A percentile compares a stretch with the other conserved stretches of the same genome.
phyloP scores from a whole-genome alignment of 2,113 vertebrate species.

The Nothoprocta pentlandii region DNA sequence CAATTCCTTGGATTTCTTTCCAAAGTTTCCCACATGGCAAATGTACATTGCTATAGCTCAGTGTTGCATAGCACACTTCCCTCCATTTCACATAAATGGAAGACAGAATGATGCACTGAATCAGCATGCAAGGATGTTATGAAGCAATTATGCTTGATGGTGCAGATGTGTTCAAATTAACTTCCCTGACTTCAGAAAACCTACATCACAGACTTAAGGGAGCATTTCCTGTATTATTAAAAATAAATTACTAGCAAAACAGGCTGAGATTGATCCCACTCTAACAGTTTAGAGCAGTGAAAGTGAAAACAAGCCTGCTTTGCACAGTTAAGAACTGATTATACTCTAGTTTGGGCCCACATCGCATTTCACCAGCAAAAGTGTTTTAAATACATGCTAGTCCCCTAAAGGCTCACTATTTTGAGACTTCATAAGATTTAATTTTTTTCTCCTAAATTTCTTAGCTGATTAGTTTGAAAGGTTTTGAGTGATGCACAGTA shows the following conservation, averaged over 20 bases:
- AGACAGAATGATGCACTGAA: slow-evolving; percentile 54
- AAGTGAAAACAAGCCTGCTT: slow-evolving; percentile 27
- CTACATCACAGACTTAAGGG: slow-evolving; percentile 39
- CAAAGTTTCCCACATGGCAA: neutral
- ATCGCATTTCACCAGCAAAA: neutral
- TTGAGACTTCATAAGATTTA: neutral
- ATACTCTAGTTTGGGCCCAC: neutral
- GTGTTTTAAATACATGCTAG: neutral
- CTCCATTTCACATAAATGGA: slow-evolving; percentile 31
- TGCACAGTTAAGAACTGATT: slow-evolving; percentile 7
- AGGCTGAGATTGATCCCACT: slow-evolving; percentile 35
- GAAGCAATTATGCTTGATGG: slow-evolving; percentile 53
- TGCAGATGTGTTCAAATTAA: slow-evolving; percentile 64
- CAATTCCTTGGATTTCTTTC: neutral
- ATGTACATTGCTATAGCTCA: neutral
- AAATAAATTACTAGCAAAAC: slow-evolving; percentile 61
- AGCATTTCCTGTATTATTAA: slow-evolving; percentile 53
- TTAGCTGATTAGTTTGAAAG: neutral
- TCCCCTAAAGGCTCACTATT: neutral
- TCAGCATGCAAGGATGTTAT: slow-evolving; percentile 42
- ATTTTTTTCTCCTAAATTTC: neutral
- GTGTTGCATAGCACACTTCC: neutral
- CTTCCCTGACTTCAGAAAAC: slow-evolving; percentile 57
- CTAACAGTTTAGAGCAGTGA: slow-evolving; percentile 18
- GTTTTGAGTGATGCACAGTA: neutral